phyloP scores from a whole-genome alignment of 2,888 invertebrate genomes.

The Labia minor region DNA sequence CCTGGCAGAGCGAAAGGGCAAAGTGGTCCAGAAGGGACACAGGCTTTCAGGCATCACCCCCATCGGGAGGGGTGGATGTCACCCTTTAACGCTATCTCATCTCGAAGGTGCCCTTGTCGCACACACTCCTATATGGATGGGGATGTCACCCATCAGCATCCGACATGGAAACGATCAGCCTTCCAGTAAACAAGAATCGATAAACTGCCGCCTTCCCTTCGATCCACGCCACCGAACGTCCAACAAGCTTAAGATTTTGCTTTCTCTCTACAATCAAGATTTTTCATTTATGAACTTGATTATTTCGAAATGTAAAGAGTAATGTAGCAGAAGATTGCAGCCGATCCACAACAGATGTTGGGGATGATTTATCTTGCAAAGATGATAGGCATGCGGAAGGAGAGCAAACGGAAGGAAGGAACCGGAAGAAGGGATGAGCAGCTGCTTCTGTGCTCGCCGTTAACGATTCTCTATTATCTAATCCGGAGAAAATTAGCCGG shows the following conservation, averaged over 20 bases:
- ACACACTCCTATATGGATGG: not conserved
- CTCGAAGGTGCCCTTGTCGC: not conserved
- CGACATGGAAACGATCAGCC: not conserved
- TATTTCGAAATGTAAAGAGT: not conserved
- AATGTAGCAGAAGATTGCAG: slow-evolving; percentile 8
- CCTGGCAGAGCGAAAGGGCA: slow-evolving; percentile 3
- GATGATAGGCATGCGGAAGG: not conserved
- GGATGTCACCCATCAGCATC: not conserved
- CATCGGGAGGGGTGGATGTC: not conserved
- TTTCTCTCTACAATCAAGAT: not conserved
- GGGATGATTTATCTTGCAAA: slow-evolving; percentile 1
- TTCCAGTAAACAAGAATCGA: not conserved
- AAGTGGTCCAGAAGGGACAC: not conserved
- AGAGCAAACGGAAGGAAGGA: slow-evolving; percentile 1
- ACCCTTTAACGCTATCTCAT: slow-evolving; percentile 7
- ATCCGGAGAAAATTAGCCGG: not conserved
- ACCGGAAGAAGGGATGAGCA: not conserved
- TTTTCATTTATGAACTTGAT: slow-evolving; percentile 13
- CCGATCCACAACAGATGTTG: slow-evolving; percentile 13
- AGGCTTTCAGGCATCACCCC: not conserved
- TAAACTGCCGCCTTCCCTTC: not conserved
- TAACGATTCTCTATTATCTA: not conserved
- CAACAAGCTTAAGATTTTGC: not conserved
- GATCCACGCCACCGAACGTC: not conserved
- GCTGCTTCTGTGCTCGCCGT: not conserved